These are phyloP conservation scores for Drosophila fuyamai DNA, from an alignment of 1,140 invertebrate genomes.

Conservation along the genomic window DNA sequence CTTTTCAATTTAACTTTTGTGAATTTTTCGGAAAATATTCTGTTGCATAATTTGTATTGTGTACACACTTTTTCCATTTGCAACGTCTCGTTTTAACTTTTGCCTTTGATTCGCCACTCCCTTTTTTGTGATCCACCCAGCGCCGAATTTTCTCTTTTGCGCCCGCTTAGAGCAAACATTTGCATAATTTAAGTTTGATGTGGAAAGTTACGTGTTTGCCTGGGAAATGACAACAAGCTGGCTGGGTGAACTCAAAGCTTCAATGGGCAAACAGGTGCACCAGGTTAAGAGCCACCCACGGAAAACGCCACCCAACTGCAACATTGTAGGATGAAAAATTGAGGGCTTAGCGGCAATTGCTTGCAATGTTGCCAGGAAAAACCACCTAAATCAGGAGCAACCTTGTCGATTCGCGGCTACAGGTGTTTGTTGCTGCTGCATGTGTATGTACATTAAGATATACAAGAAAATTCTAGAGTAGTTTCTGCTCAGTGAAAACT, in stretches of 20 bases:
- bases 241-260: constrained; percentile 36
- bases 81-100: constrained; percentile 20
- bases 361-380: constrained; percentile 40
- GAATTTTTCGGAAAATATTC: constrained; percentile 17
- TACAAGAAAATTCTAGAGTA: neutral
- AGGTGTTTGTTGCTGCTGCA: constrained; percentile 53
- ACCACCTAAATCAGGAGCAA: constrained; percentile 22
- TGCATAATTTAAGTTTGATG: constrained; percentile 54
- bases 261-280: constrained; percentile 34
- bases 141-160: neutral
- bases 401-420: constrained; percentile 35
- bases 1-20: constrained; percentile 36
- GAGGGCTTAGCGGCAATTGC: constrained; percentile 31
- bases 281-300: constrained; percentile 1
- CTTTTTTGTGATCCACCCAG: neutral
- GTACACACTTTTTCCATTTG: constrained; percentile 25
- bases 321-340: constrained; percentile 56
- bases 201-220: constrained; percentile 38
- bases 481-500: neutral
- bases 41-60: constrained; percentile 17
- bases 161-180: constrained; percentile 38
- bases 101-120: constrained; percentile 13
- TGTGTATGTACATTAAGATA: constrained; percentile 16
- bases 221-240: constrained; percentile 41
- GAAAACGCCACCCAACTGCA: constrained; percentile 38